Base-by-base conservation (phyloP, 2,113 vertebrate species). In the Charadrius vociferus region DNA sequence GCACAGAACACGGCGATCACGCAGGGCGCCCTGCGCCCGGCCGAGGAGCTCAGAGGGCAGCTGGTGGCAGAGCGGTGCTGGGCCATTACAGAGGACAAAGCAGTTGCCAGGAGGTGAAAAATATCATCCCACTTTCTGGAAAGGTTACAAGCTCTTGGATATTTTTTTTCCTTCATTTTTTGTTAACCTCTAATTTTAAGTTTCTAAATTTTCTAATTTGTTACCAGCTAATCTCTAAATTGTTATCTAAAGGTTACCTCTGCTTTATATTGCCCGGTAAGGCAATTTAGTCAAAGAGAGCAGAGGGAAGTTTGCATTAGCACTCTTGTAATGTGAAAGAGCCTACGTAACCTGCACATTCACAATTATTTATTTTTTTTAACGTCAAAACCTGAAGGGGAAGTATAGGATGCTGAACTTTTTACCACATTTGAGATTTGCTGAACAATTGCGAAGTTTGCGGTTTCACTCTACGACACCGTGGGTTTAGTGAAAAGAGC, bases 21-120 rank as follows among this genome's bases (percentile, higher is more conserved):
- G 9, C 53, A 30, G 59, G 52, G 45, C 1, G 0, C 14, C 47
- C 86, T n/a, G 56, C 45, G 52, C 66, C 29, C 1, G 1, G 13
- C 32, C 0, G 0, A 73, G 70, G 23, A 75, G 23, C 34, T 19
- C 36, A 21, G 2, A 29, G 5, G 7, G 14, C 23, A 50, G 39
- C 36, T 37, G 45, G 58, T 20, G 81, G 63, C 37, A 65, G 19
- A 75, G 55, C 5, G 0, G 21, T 67, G 10, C 91, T n/a, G 27
- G 55, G 56, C n/a, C 34, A 3, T 26, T 49, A 8, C 26, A 21
- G 68, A 32, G 0, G 1, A 34, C 11, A 61, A 61, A 88, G 49
- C 47, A 30, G 14, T 14, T 63, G 32, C 18, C 39, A 10, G 2
- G 18, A 30, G 37, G 16, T 23, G 36, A 62, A n/a, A 85, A 63